Percentiles rank a stretch among this genome's conserved stretches.
phyloP scores from a whole-genome alignment of 2,797 vertebrate species.

The Lepilemur ruficaudatus region DNA sequence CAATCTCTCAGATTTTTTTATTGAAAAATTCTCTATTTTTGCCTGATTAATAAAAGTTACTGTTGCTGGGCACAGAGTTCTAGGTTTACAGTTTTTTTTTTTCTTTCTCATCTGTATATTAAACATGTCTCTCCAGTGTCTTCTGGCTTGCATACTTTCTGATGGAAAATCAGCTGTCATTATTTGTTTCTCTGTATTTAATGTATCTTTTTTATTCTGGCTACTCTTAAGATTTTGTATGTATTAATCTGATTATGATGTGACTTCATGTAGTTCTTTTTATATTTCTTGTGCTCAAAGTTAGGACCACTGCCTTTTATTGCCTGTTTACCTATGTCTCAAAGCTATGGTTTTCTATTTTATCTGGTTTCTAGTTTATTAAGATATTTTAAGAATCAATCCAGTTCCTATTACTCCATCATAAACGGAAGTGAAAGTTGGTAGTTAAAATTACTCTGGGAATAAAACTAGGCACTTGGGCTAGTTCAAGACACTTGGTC shows the following conservation, averaged over 20 bases:
- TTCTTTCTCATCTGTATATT: neutral
- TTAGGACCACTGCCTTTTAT: neutral
- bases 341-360: neutral
- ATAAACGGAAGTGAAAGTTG: neutral
- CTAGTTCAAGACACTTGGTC: neutral
- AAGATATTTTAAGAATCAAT: neutral
- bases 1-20: neutral
- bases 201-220: neutral
- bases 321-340: neutral
- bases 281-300: neutral
- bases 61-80: neutral
- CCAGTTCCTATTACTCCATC: neutral
- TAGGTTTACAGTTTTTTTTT: neutral
- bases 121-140: neutral
- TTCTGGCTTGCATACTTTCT: neutral
- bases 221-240: neutral
- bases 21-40: neutral
- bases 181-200: neutral
- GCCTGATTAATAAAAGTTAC: neutral
- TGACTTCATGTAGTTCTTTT: no score
- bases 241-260: no score
- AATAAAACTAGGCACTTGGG: neutral
- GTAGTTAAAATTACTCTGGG: neutral
- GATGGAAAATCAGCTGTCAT: neutral
- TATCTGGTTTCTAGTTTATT: neutral